A percentile compares a stretch with the other conserved stretches of the same genome.
Evolutionary conservation across 2,888 invertebrate genomes (phyloP).

Genomic region (Ecliptopera silaceata): DNA sequence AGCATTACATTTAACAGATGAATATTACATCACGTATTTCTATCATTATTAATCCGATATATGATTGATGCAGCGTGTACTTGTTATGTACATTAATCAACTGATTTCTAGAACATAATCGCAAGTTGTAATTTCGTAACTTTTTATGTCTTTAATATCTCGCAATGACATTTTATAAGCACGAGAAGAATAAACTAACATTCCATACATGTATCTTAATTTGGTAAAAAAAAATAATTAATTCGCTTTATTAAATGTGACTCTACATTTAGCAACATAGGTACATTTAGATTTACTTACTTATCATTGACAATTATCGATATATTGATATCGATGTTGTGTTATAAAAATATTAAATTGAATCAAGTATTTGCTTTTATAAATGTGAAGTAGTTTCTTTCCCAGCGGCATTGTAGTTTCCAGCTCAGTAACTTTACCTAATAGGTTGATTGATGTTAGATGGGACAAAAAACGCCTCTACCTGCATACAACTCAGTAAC

Average conservation of each 20-base stretch:
- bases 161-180: slow-evolving; percentile 2
- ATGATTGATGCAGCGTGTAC: slow-evolving; percentile 35
- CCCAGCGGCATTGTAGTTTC: slow-evolving; percentile 48
- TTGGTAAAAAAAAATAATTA: too few species aligned
- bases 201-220: neutral
- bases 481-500: slow-evolving; percentile 47
- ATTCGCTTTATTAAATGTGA: too few species aligned
- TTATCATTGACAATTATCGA: too few species aligned
- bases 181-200: slow-evolving; percentile 7
- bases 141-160: slow-evolving; percentile 25
- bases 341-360: too few species aligned
- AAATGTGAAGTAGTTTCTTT: slow-evolving; percentile 33
- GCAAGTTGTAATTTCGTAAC: slow-evolving; percentile 32
- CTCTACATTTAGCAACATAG: too few species aligned
- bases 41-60: slow-evolving; percentile 25
- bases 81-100: slow-evolving; percentile 32
- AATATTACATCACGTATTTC: slow-evolving; percentile 17
- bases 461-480: slow-evolving; percentile 53
- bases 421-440: slow-evolving; percentile 42
- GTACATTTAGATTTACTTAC: too few species aligned
- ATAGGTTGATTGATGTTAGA: slow-evolving; percentile 54
- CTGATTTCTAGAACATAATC: slow-evolving; percentile 33
- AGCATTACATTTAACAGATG: slow-evolving; percentile 17
- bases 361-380: too few species aligned
- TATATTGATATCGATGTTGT: too few species aligned